Conservation (phyloP, 2,888 invertebrate species). For the Cryptus armator region DNA sequence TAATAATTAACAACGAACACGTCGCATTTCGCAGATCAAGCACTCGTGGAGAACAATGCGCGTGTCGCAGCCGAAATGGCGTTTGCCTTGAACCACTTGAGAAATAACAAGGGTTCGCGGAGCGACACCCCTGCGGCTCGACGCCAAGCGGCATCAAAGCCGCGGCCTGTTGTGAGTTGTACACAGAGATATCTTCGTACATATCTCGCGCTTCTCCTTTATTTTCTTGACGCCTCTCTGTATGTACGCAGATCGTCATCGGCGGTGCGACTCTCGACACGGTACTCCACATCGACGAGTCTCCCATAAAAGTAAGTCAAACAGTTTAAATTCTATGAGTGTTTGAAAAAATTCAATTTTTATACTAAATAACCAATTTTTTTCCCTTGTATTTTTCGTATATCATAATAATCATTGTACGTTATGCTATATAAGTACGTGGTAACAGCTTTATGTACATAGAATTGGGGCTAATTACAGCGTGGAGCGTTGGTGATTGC, state of each 20-base stretch:
- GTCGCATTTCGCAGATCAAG: slow-evolving; percentile 89
- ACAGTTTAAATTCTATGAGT: not conserved
- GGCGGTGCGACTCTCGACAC: slow-evolving; percentile 93
- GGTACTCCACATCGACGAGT: slow-evolving; percentile 88
- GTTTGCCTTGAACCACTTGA: slow-evolving; percentile 74
- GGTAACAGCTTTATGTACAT: slow-evolving; percentile 66
- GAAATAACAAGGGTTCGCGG: slow-evolving; percentile 46
- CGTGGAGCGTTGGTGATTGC: slow-evolving; percentile 48
- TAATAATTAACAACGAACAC: not conserved
- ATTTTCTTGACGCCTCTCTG: slow-evolving; percentile 7
- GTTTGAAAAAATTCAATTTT: slow-evolving; percentile 60
- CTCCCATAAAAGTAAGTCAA: slow-evolving; percentile 89
- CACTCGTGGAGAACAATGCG: slow-evolving; percentile 97
- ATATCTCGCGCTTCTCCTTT: slow-evolving; percentile 6
- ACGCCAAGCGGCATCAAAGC: slow-evolving; percentile 29
- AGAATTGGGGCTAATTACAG: slow-evolving; percentile 61
- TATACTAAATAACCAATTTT: slow-evolving; percentile 84
- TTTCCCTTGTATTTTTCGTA: slow-evolving; percentile 78
- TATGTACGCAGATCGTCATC: slow-evolving; percentile 88
- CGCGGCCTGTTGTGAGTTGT: slow-evolving; percentile 50
- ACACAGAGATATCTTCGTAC: slow-evolving; percentile 71
- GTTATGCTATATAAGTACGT: slow-evolving; percentile 60
- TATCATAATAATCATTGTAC: slow-evolving; percentile 72
- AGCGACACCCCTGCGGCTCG: slow-evolving; percentile 57
- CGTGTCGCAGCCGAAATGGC: slow-evolving; percentile 93